Evolutionary conservation across 2,888 invertebrate species (phyloP).

Genomic region (Ophion obscuratus): DNA sequence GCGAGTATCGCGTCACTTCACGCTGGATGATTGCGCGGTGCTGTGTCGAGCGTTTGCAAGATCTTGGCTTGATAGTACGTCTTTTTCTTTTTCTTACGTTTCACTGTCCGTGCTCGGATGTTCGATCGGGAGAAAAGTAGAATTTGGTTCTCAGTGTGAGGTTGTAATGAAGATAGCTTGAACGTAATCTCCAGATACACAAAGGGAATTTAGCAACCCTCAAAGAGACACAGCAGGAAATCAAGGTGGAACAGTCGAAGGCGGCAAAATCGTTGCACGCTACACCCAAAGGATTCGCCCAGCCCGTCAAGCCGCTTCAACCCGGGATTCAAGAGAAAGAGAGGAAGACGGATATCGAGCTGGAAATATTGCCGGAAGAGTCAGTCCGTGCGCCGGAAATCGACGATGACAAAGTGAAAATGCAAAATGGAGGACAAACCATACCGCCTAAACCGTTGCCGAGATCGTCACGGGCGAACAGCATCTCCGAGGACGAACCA

Average conservation of each 20-base stretch:
- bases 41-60: not conserved
- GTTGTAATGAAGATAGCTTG: slow-evolving; percentile 48
- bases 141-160: slow-evolving; percentile 30
- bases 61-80: not conserved
- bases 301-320: slow-evolving; percentile 74
- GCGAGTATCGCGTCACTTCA: slow-evolving; percentile 16
- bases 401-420: slow-evolving; percentile 79
- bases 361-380: slow-evolving; percentile 76
- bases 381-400: slow-evolving; percentile 68
- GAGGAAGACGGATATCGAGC: slow-evolving; percentile 73
- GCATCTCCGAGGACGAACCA: slow-evolving; percentile 90
- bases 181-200: slow-evolving; percentile 79
- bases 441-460: slow-evolving; percentile 93
- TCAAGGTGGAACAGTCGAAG: slow-evolving; percentile 78
- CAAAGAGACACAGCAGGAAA: slow-evolving; percentile 80
- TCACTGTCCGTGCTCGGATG: slow-evolving; percentile 30
- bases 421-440: slow-evolving; percentile 82
- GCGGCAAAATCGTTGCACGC: slow-evolving; percentile 76
- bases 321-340: slow-evolving; percentile 79
- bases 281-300: slow-evolving; percentile 78
- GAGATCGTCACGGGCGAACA: slow-evolving; percentile 89
- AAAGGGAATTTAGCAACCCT: slow-evolving; percentile 81
- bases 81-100: not conserved
- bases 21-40: slow-evolving; percentile 19
- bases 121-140: slow-evolving; percentile 25